phyloP scores from a whole-genome alignment of 2,888 invertebrate species.

The Caenorhabditis afra region DNA sequence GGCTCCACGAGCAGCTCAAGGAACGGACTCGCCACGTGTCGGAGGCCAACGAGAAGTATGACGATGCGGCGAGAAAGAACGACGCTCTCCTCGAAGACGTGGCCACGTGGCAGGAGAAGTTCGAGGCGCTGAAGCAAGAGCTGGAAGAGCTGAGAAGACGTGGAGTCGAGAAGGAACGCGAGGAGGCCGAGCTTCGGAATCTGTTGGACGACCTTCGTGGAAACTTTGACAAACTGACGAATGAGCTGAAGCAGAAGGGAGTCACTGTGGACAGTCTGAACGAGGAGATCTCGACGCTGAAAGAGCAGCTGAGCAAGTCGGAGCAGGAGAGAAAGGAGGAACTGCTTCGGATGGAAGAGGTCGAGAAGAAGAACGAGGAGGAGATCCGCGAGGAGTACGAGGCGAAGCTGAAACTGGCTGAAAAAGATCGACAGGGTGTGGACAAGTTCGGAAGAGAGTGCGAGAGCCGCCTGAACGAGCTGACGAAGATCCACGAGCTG shows the following conservation, averaged over 20 bases:
- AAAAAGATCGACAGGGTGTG: slow-evolving; percentile 39
- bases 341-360: slow-evolving; percentile 32
- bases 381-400: slow-evolving; percentile 57
- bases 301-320: slow-evolving; percentile 43
- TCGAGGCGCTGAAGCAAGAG: slow-evolving; percentile 27
- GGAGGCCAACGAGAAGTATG: slow-evolving; percentile 37
- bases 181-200: slow-evolving; percentile 41
- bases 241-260: slow-evolving; percentile 60
- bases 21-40: slow-evolving; percentile 34
- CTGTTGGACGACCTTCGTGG: slow-evolving; percentile 61
- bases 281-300: slow-evolving; percentile 50
- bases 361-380: slow-evolving; percentile 52
- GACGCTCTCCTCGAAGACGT: slow-evolving; percentile 26
- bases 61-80: slow-evolving; percentile 44
- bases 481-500: slow-evolving; percentile 62
- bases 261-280: slow-evolving; percentile 59
- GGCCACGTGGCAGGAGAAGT: slow-evolving; percentile 31
- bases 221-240: slow-evolving; percentile 63
- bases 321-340: slow-evolving; percentile 58
- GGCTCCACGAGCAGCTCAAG: slow-evolving; percentile 40
- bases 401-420: slow-evolving; percentile 25
- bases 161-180: slow-evolving; percentile 26
- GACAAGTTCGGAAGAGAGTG: slow-evolving; percentile 40
- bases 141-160: slow-evolving; percentile 29
- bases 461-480: slow-evolving; percentile 59